A percentile compares a stretch with the other conserved stretches of the same genome.
Evolutionary conservation across 2,888 invertebrate genomes (phyloP).

Genomic region (Protonemura montana): DNA sequence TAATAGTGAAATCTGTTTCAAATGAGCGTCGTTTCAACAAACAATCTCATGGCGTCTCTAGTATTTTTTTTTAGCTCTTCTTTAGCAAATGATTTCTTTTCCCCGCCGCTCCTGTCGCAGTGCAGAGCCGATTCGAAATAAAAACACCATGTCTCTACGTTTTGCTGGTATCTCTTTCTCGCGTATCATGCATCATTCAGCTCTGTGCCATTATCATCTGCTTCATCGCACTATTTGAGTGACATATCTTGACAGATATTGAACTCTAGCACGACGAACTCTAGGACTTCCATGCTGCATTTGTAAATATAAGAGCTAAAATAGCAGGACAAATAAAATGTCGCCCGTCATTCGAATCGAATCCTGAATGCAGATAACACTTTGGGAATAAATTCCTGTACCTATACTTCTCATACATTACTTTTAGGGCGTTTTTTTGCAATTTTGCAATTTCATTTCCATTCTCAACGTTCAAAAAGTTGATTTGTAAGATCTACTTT

Average conservation of each 20-base stretch:
- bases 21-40: slow-evolving; percentile 25
- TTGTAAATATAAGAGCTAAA: background rate
- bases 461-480: no score
- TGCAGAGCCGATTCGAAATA: background rate
- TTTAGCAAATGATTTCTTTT: background rate
- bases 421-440: no score
- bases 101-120: background rate
- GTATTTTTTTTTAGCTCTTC: background rate
- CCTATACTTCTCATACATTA: no score
- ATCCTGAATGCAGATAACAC: background rate
- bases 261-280: background rate
- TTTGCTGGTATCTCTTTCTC: background rate
- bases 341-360: background rate
- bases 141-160: background rate
- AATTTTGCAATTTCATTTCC: no score
- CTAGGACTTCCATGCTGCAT: background rate
- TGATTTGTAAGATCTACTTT: no score
- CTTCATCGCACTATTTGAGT: background rate
- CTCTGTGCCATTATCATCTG: background rate
- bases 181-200: background rate
- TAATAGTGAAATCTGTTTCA: slow-evolving; percentile 31
- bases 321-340: slow-evolving; percentile 2
- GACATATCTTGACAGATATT: background rate
- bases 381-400: no score
- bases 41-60: background rate